phyloP scores from a whole-genome alignment of 2,888 invertebrate genomes.

The Mesopsocus fuscifrons region DNA sequence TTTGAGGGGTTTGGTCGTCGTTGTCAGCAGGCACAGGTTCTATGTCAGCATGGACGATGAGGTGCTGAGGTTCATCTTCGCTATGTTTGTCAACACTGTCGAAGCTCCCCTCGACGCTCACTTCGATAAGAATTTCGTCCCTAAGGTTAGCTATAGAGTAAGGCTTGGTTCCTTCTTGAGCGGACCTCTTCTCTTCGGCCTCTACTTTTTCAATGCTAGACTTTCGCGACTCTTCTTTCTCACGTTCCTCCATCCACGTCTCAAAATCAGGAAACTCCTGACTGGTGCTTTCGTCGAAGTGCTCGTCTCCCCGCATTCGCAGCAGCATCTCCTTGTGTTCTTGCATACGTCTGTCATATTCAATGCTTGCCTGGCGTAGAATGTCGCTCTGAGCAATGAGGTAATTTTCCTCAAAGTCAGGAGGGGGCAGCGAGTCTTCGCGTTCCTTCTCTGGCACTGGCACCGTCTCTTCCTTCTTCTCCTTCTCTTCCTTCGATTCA shows the following conservation, averaged over 20 bases:
- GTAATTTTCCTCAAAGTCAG: conserved; percentile 9
- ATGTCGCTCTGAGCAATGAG: conserved; percentile 8
- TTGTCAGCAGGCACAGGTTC: conserved; percentile 2
- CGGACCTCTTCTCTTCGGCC: neutral
- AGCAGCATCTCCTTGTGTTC: conserved; percentile 4
- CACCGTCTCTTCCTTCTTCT: neutral
- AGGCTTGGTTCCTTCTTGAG: neutral
- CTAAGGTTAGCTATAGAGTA: neutral
- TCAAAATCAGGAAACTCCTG: conserved; percentile 5
- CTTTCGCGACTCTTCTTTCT: conserved; percentile 7
- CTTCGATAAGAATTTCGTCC: conserved; percentile 3
- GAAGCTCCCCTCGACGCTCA: conserved; percentile 9
- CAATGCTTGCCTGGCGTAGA: conserved; percentile 3
- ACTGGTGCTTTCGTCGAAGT: conserved; percentile 3
- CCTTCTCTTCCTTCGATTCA: conserved; percentile 1
- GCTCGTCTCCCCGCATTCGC: conserved; percentile 3
- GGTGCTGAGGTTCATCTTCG: neutral
- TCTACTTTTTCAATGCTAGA: neutral
- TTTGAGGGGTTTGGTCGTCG: neutral
- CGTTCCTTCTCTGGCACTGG: neutral
- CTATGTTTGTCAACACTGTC: conserved; percentile 7
- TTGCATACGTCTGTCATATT: conserved; percentile 5
- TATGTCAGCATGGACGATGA: neutral
- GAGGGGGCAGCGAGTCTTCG: conserved; percentile 7
- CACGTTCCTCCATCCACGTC: conserved; percentile 7